These are phyloP conservation scores for Coptodon bakossiorum DNA, from an alignment of 2,113 vertebrate genomes.

Conservation along the genomic window DNA sequence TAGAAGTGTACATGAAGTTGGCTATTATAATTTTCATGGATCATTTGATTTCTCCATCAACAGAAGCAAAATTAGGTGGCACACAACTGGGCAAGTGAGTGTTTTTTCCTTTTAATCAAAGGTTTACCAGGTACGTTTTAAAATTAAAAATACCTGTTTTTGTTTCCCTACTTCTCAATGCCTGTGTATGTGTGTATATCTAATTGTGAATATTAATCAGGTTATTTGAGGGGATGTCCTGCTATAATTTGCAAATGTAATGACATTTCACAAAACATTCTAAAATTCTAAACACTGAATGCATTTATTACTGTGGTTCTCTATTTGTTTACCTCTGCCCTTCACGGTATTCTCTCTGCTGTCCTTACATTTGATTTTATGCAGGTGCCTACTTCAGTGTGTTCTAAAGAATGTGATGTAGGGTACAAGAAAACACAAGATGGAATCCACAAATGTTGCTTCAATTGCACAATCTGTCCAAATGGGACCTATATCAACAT, in stretches of 20 bases:
- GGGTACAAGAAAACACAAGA: too few species aligned
- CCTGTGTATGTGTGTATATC: neutral
- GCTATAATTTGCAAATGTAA: neutral
- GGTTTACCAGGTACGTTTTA: too few species aligned
- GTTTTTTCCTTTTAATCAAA: too few species aligned
- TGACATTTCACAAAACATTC: neutral
- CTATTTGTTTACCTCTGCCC: neutral
- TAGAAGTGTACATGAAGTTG: neutral
- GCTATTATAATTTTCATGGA: neutral
- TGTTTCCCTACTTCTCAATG: neutral
- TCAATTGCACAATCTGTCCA: constrained; percentile 68
- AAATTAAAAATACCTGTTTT: neutral
- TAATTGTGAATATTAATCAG: neutral
- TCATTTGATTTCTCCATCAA: neutral
- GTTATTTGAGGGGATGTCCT: neutral
- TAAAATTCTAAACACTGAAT: too few species aligned
- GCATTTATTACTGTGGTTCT: neutral
- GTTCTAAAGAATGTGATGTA: too few species aligned
- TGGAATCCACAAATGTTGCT: constrained; percentile 73
- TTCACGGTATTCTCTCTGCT: too few species aligned
- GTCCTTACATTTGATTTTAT: too few species aligned
- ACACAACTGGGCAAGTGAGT: neutral
- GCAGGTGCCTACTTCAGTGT: too few species aligned
- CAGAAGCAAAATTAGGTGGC: constrained; percentile 59
- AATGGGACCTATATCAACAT: constrained; percentile 73